A percentile compares a stretch with the other conserved stretches of the same genome.
Conservation (phyloP, 2,797 vertebrate species). For the Columba guinea region DNA sequence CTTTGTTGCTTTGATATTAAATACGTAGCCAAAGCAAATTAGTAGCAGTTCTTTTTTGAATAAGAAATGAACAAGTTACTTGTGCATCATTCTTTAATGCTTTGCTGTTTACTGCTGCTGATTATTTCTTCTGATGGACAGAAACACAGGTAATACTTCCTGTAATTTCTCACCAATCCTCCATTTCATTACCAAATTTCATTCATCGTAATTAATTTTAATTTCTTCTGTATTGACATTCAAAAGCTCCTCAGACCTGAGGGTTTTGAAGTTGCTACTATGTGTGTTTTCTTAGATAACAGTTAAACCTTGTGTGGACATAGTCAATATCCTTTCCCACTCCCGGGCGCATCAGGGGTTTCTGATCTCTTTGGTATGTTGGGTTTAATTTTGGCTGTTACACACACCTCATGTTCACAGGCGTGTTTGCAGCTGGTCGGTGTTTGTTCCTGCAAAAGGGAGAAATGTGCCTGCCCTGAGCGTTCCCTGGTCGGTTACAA, state of each 20-base stretch:
- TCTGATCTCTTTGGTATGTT: background rate
- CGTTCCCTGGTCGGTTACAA: background rate
- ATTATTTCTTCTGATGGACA: constrained; percentile 59
- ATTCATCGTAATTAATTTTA: background rate
- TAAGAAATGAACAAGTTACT: background rate
- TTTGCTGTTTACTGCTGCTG: constrained; percentile 70
- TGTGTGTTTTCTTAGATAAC: background rate
- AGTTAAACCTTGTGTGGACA: background rate
- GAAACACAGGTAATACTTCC: constrained; percentile 71
- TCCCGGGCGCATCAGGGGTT: accelerated
- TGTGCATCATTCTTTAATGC: constrained; percentile 59
- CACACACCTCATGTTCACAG: background rate
- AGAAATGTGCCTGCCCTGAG: background rate
- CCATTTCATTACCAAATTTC: constrained; percentile 15
- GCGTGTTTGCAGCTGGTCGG: background rate
- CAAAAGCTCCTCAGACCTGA: background rate
- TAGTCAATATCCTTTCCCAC: background rate
- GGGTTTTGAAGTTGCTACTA: background rate
- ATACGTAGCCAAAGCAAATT: background rate
- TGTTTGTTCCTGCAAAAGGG: background rate
- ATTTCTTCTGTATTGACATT: background rate
- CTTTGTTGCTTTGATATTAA: background rate
- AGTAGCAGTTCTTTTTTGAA: background rate
- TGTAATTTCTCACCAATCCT: background rate
- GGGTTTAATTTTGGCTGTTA: background rate